phyloP scores from a whole-genome alignment of 2,888 invertebrate genomes.

The Pollenia labialis region DNA sequence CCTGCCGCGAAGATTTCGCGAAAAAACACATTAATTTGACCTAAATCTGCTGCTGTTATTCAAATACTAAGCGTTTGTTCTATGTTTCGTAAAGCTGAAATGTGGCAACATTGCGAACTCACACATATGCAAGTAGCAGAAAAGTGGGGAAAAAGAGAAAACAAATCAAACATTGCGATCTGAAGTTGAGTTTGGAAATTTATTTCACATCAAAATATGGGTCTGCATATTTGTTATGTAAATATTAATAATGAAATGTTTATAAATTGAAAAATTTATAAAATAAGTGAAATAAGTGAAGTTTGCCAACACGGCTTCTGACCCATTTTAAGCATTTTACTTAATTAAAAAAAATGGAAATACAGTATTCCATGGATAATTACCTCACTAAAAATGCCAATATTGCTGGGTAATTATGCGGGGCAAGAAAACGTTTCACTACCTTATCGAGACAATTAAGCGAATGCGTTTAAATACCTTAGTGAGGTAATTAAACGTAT shows the following conservation, averaged over 20 bases:
- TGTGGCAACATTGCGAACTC: slow-evolving; percentile 55
- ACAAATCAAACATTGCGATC: slow-evolving; percentile 34
- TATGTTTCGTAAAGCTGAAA: slow-evolving; percentile 44
- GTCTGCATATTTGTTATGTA: slow-evolving; percentile 6
- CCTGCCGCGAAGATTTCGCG: slow-evolving; percentile 24
- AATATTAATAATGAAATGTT: slow-evolving; percentile 17
- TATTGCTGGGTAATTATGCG: too few relatives aligned
- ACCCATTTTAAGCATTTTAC: not conserved
- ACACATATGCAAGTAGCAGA: not conserved
- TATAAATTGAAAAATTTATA: slow-evolving; percentile 7
- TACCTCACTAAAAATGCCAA: too few relatives aligned
- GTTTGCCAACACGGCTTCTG: slow-evolving; percentile 16
- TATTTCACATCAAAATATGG: slow-evolving; percentile 32
- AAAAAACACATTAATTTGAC: slow-evolving; percentile 70
- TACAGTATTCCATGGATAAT: too few relatives aligned
- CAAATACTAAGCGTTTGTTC: slow-evolving; percentile 55
- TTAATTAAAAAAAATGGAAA: too few relatives aligned
- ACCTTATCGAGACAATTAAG: too few relatives aligned
- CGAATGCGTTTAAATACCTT: too few relatives aligned
- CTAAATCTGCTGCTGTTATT: slow-evolving; percentile 73
- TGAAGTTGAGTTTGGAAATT: slow-evolving; percentile 35
- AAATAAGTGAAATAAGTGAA: slow-evolving; percentile 14
- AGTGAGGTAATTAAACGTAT: too few relatives aligned
- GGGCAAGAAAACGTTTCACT: too few relatives aligned
- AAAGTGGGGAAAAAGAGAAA: not conserved